Base-by-base conservation (phyloP, 1,140 invertebrate genomes). In the Latrodectus geometricus region DNA sequence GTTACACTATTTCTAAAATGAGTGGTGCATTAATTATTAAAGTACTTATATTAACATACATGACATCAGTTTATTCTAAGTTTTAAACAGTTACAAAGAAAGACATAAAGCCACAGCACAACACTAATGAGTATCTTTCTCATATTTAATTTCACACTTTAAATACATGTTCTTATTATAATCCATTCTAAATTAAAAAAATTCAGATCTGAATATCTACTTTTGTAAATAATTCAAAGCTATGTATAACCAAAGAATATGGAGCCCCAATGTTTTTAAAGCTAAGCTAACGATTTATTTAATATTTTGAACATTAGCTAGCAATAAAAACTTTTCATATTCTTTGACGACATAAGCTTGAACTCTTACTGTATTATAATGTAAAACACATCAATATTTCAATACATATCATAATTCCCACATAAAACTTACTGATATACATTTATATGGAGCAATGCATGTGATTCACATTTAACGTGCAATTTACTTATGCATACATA, bases 211-310 rank as follows among this genome's bases (percentile, higher is more conserved):
- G 35, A 35, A 35, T 35, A 35, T 35, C 35, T 35, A 35, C 5
- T 35, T 35, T 35, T 35, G 5, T 35, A 8, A 61, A 17, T 61
- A 61, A 61, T 61, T 61, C 17, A 61, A 61, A 15, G 4, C 52
- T 73, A 74, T 83, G 54, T 65, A 35, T 65, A 61, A 12, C 49
- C 9, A 70, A 84, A 84, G 82, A 68, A 84, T 84, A 84, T n/a
- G 50, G 73, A 84, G 82, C 82, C 82, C 82, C 72, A 49, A 50
- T 76, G 82, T 69, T 84, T 82, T 68, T 84, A 84, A 20, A 52
- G 65, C 73, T 76, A 76, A 61, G 21, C 52, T 52, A 75, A 50
- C 17, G 9, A 1, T n/a, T 48, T 35, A 52, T 56, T 23, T 61
- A 8, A 61, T 76, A 21, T 15, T 70, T 23, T 17, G 5, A 66